Evolutionary conservation across 23 tunicate species (phyloP).

Genomic region (Phallusia fumigata): DNA sequence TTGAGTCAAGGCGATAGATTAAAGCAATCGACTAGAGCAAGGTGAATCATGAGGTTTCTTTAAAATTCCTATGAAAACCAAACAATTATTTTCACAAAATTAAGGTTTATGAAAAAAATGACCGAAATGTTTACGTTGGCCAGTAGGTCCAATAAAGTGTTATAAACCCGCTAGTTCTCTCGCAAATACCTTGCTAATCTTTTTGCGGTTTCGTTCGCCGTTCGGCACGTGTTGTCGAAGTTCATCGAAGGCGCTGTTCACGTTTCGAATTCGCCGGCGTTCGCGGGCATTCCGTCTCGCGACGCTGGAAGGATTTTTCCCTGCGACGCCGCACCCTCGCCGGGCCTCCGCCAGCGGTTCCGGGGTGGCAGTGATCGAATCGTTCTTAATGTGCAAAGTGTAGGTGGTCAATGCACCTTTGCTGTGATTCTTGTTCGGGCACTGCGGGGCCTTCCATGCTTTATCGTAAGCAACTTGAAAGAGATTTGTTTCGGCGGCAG

Average conservation of each 20-base stretch:
- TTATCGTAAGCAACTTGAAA: constrained; percentile 3
- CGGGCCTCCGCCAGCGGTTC: not conserved
- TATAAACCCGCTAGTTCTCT: not conserved
- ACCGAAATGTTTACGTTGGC: too few relatives aligned
- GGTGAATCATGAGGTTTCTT: too few relatives aligned
- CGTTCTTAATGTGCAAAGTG: not conserved
- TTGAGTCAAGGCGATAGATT: too few relatives aligned
- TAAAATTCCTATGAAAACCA: too few relatives aligned
- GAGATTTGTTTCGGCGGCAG: not conserved
- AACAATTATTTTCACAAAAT: too few relatives aligned
- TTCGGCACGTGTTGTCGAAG: constrained; percentile 84
- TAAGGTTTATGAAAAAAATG: too few relatives aligned
- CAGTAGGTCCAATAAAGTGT: too few relatives aligned
- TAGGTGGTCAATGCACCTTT: not conserved
- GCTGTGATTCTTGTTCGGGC: not conserved
- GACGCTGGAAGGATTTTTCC: constrained; percentile 82
- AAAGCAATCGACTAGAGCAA: too few relatives aligned
- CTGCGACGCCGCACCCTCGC: not conserved
- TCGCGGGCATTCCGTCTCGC: constrained; percentile 90
- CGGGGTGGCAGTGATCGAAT: constrained; percentile 3
- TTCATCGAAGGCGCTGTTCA: constrained; percentile 89
- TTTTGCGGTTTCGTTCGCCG: constrained; percentile 66
- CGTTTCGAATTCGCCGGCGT: constrained; percentile 78
- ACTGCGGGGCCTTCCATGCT: not conserved
- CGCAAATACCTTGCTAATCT: constrained; percentile 74